Base-by-base conservation (phyloP, 1,140 invertebrate genomes). In the Agraylea sexmaculata region DNA sequence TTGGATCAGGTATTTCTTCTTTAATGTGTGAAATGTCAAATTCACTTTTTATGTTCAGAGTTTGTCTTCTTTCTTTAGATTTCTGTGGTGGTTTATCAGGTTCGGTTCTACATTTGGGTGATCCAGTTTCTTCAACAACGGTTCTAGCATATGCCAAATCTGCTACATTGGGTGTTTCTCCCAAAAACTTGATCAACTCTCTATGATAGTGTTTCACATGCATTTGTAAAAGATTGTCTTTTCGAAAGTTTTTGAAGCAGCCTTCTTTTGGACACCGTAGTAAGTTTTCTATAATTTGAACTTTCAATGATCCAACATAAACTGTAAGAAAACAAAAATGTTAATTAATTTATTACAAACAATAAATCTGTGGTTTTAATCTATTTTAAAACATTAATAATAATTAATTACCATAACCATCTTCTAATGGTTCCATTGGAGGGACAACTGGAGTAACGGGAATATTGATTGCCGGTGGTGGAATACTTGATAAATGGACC, bases 161-260 rank as follows among this genome's bases (percentile, higher is more conserved):
- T 16, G 82, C 73, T 36, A 90, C 86, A 61, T 89, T 89, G 12
- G 84, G 83, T 2, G 83, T 85, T 5, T 71, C 72, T 4, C 81
- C 81, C 27, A 87, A 58, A 56, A 78, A 77, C 52, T 84, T 77
- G 1, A 72, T 75, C 46, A 83, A 71, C 46, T 88, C 83, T 1
- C 77, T 74, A 63, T 91, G 87, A 54, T 89, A 90, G 60, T 90
- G 86, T 51, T 89, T 88, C n/a, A 90, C 80, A 51, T 91, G 87
- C 77, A 90, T 89, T 58, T 83, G 77, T 2, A 92, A 62, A 18
- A 92, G 70, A 50, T 84, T 87, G 52, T 91, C 86, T 55, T 90
- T 91, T 13, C 90, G 69, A 57, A 91, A 93, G 43, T 78, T 82
- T 62, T 94, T 94, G 10, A 71, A 74, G 55, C 89, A 94, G 4